Percentiles rank a stretch among this genome's conserved stretches.
Evolutionary conservation across 2,888 invertebrate species (phyloP).

Genomic region (Junonia oenone): DNA sequence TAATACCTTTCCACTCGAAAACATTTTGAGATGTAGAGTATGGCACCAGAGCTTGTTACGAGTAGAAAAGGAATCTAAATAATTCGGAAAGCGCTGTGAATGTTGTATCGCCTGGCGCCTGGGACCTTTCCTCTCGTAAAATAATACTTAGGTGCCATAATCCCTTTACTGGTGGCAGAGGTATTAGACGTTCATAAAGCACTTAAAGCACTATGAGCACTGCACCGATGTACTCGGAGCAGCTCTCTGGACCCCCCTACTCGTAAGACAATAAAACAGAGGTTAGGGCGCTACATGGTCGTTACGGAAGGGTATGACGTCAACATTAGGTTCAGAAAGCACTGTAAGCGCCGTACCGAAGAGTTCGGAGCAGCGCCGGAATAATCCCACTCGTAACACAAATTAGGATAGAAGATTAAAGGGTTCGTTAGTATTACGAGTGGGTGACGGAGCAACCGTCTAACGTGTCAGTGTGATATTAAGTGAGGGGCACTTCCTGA

Average conservation of each 20-base stretch:
- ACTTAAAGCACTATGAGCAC: not conserved
- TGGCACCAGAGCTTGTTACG: not conserved
- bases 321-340: not conserved
- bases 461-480: conserved; percentile 40
- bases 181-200: not conserved
- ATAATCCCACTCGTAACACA: conserved; percentile 15
- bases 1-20: not conserved
- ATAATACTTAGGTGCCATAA: not conserved
- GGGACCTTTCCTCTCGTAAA: not conserved
- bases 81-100: not conserved
- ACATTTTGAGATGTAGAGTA: not conserved
- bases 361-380: conserved; percentile 18
- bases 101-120: not conserved
- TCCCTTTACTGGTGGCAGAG: not conserved
- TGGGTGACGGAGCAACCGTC: conserved; percentile 6
- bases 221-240: not conserved
- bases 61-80: not conserved
- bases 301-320: not conserved
- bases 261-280: not conserved
- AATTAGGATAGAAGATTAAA: conserved; percentile 1
- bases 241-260: not conserved
- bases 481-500: conserved; percentile 88
- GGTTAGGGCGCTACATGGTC: not conserved
- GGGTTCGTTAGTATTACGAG: conserved; percentile 14
- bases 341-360: not conserved